Evolutionary conservation across 2,113 vertebrate genomes (phyloP), one percentile per base, ranked within the genome.

Genomic region (Narcine bancroftii): DNA sequence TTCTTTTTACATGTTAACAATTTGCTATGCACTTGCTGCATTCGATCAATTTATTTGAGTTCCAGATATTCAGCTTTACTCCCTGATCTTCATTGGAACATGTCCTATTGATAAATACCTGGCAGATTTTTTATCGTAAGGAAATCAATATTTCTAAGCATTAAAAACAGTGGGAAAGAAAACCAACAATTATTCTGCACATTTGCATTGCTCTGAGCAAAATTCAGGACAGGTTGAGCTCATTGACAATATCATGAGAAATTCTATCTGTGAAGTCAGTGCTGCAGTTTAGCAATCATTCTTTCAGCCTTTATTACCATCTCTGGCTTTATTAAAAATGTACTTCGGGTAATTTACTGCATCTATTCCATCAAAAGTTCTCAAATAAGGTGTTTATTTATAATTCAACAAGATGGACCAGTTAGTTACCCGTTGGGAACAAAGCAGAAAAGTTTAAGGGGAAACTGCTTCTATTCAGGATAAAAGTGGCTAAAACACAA

Each of bases 231-330:
- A 17, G 13, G 4, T n/a, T 85, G 19, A 85, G 50, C 56, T 85
- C 33, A 60, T n/a, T 60, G 33, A 85, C 10, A 50, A 85, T 19
- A 60, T 85, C 13, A 33, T 15, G 53, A 85, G 1, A 85, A n/a
- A 85, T 85, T n/a, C 33, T 11, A 17, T 19, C 33, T 60, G 56
- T n/a, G 33, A 85, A 85, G 53, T 13, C 50, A 85, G 60, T n/a
- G 50, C 13, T 85, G 15, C 29, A 85, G 50, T 56, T 85, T 21
- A 60, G 15, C 11, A 56, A 56, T 85, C 11, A 60, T n/a, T 56
- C 2, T 85, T n/a, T 56, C 47, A 85, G 50, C 29, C 56, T 85
- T 85, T 85, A 60, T 85, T 85, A 36, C 81, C 50, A 85, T 85
- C 50, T 56, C 15, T 2, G 50, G n/a, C 50, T n/a, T 85, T 85